Conservation (phyloP, 30 jellyfish, hydroid and myxozoan species). For the Chrysaora quinquecirrha region DNA sequence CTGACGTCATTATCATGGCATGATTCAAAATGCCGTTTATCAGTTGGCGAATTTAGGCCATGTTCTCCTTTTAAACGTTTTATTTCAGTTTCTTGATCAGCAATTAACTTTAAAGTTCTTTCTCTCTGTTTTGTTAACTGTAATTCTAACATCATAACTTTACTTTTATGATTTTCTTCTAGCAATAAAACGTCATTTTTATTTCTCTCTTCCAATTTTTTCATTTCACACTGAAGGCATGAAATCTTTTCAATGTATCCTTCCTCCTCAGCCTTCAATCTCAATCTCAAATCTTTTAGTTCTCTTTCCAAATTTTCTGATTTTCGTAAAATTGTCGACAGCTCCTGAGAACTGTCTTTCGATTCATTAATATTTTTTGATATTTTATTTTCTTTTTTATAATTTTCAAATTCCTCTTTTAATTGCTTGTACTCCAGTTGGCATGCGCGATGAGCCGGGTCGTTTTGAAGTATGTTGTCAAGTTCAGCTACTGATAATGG, state of each 20-base stretch:
- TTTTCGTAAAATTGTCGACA: constrained; percentile 34
- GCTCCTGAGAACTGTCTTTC: constrained; percentile 34
- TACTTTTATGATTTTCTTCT: constrained; percentile 36
- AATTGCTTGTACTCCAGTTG: constrained; percentile 80
- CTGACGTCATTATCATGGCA: background rate
- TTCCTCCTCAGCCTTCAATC: constrained; percentile 72
- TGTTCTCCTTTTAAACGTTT: constrained; percentile 57
- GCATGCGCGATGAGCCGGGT: constrained; percentile 87
- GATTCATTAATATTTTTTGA: background rate
- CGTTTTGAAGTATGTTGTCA: constrained; percentile 78
- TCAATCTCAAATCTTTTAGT: constrained; percentile 4
- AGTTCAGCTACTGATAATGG: constrained; percentile 69
- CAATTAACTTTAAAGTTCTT: constrained; percentile 70
- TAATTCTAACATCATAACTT: constrained; percentile 38
- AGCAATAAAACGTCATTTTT: constrained; percentile 23
- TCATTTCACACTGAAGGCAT: constrained; percentile 72
- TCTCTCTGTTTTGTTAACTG: constrained; percentile 78
- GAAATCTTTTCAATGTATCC: constrained; percentile 57
- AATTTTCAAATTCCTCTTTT: constrained; percentile 82
- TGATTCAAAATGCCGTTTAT: constrained; percentile 4
- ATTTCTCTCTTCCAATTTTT: constrained; percentile 59
- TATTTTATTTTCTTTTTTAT: constrained; percentile 36
- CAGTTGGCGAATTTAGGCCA: constrained; percentile 19
- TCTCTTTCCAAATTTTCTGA: constrained; percentile 59
- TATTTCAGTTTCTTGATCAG: constrained; percentile 88